Percentiles rank a stretch among this genome's conserved stretches.
Evolutionary conservation across 23 tunicate species (phyloP).

Genomic region (Oikopleura albicans): DNA sequence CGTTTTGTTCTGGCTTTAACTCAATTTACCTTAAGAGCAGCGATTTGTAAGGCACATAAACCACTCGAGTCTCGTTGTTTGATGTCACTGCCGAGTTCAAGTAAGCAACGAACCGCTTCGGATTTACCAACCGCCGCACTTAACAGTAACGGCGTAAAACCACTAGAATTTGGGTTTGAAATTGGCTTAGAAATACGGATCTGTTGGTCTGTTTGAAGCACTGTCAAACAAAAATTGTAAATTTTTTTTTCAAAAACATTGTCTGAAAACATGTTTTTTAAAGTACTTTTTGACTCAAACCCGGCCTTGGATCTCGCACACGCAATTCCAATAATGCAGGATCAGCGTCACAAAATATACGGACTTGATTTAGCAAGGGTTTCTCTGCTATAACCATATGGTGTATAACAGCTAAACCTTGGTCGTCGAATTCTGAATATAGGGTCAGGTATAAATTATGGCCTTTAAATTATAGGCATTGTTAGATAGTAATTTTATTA

Average conservation of each 20-base stretch:
- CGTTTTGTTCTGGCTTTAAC: too few relatives aligned
- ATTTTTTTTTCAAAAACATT: too few relatives aligned
- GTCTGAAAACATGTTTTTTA: too few relatives aligned
- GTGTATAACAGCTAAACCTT: not conserved
- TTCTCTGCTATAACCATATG: constrained; percentile 10
- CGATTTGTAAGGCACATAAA: not conserved
- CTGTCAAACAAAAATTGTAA: too few relatives aligned
- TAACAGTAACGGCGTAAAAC: not conserved
- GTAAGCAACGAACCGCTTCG: not conserved
- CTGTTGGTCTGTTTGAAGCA: too few relatives aligned
- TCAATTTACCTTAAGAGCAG: not conserved
- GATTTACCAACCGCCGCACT: not conserved
- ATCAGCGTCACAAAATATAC: constrained; percentile 15
- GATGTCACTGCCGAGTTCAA: not conserved
- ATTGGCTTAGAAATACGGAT: too few relatives aligned
- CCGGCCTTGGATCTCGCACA: not conserved
- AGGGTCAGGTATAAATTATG: too few relatives aligned
- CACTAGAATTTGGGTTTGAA: too few relatives aligned
- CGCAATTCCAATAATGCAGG: not conserved
- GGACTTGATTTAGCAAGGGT: constrained; percentile 5
- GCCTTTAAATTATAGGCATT: too few relatives aligned
- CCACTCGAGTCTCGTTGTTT: not conserved
- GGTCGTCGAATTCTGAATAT: constrained; percentile 6
- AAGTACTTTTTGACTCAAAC: too few relatives aligned
- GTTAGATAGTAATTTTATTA: too few relatives aligned